Percentiles rank a stretch among this genome's conserved stretches.
Evolutionary conservation across 2,797 vertebrate species (phyloP).

Genomic region (Pseudochirops corinnae): DNA sequence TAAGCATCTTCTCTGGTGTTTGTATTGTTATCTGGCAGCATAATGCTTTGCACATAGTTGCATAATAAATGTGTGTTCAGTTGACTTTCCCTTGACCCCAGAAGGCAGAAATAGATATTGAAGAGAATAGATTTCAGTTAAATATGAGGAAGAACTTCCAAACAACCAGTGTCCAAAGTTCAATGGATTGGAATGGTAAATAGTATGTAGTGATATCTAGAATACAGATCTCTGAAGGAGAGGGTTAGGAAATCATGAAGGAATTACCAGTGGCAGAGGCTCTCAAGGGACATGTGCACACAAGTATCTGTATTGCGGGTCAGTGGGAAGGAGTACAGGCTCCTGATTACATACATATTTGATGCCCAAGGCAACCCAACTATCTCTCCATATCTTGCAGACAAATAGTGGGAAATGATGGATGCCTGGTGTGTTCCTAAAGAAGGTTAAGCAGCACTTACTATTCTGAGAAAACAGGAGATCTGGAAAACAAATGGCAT

Average conservation of each 20-base stretch:
- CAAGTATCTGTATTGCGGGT: background rate
- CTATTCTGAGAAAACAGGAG: background rate
- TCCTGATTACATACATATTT: accelerated
- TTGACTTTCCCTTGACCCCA: background rate
- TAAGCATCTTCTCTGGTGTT: background rate
- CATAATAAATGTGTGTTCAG: background rate
- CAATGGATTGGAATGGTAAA: background rate
- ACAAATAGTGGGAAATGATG: background rate
- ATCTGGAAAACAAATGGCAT: constrained; percentile 18
- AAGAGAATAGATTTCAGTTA: background rate
- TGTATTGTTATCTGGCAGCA: background rate
- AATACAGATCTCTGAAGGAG: background rate
- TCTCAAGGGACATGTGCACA: background rate
- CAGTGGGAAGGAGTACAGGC: background rate
- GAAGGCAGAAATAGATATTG: background rate
- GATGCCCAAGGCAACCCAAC: background rate
- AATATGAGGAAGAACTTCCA: background rate
- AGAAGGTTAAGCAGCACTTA: background rate
- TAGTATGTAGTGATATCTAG: background rate
- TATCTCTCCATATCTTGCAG: background rate
- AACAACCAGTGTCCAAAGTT: background rate
- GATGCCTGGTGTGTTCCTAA: background rate
- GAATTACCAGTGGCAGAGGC: background rate
- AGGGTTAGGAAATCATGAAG: background rate
- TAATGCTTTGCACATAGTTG: background rate